Conservation (phyloP, 2,888 invertebrate species). For the Ecdyonurus torrentis region DNA sequence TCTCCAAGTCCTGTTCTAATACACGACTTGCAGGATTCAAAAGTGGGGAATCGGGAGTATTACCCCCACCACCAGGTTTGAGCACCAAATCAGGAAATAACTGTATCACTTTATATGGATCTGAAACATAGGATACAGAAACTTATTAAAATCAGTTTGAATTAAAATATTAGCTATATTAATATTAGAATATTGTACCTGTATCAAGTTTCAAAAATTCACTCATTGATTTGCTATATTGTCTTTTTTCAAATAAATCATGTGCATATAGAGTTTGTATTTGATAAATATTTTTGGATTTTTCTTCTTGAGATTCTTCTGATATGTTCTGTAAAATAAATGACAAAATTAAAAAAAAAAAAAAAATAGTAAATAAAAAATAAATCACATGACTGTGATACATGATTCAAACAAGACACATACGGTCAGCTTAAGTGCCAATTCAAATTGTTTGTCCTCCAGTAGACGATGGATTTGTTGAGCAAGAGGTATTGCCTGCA, state of each 20-base stretch:
- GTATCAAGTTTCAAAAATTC: conserved; percentile 79
- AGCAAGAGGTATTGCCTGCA: conserved; percentile 62
- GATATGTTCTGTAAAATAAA: conserved; percentile 50
- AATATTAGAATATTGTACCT: no score
- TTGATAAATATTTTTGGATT: conserved; percentile 60
- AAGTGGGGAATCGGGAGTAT: conserved; percentile 26
- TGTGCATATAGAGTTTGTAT: conserved; percentile 84
- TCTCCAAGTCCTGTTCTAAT: conserved; percentile 71
- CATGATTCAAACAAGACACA: conserved; percentile 23
- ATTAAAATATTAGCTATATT: no score
- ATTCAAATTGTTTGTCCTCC: conserved; percentile 80
- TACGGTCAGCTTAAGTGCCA: conserved; percentile 82
- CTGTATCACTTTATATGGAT: conserved; percentile 89
- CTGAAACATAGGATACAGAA: conserved; percentile 31
- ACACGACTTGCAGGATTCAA: conserved; percentile 35
- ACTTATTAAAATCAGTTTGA: no score
- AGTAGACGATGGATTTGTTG: conserved; percentile 72
- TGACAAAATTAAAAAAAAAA: conserved; percentile 12
- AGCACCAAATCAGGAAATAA: conserved; percentile 80
- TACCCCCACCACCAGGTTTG: conserved; percentile 26
- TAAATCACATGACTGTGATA: background rate
- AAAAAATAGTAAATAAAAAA: conserved; percentile 7
- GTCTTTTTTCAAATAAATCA: conserved; percentile 75
- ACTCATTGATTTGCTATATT: conserved; percentile 79
- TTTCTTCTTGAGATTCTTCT: conserved; percentile 63